Conservation (phyloP, 2,888 invertebrate genomes). For the Drosophila anceps region DNA sequence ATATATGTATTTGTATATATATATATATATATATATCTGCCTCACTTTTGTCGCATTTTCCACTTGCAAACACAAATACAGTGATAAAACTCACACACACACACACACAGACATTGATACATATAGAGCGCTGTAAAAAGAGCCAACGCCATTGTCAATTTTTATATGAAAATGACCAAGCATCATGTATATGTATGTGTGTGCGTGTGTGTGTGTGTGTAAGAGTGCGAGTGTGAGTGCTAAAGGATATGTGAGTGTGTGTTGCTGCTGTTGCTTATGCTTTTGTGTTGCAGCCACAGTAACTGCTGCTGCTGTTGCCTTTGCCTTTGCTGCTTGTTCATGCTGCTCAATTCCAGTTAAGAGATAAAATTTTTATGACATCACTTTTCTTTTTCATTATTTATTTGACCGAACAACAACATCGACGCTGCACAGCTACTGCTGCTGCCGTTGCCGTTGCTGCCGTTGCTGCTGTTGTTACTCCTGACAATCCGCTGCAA, state of each 20-base stretch:
- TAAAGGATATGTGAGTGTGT: constrained; percentile 5
- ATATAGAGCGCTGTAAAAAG: constrained; percentile 31
- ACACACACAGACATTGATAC: constrained; percentile 10
- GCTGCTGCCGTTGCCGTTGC: constrained; percentile 2
- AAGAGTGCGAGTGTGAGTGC: not conserved
- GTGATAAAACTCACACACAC: constrained; percentile 2
- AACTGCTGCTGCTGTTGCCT: constrained; percentile 25
- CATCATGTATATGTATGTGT: constrained; percentile 21
- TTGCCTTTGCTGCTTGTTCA: constrained; percentile 58
- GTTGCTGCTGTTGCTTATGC: constrained; percentile 25
- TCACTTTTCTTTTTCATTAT: constrained; percentile 80
- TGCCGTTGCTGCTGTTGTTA: constrained; percentile 38
- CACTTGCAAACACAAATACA: constrained; percentile 48
- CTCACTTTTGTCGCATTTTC: constrained; percentile 66
- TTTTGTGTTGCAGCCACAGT: constrained; percentile 33
- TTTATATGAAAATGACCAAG: constrained; percentile 70
- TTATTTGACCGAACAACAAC: constrained; percentile 65
- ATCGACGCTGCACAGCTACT: constrained; percentile 25
- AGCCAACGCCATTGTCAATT: constrained; percentile 59
- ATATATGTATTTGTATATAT: no score
- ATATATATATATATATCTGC: constrained; percentile 25
- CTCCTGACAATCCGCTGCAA: constrained; percentile 65
- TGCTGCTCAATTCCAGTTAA: constrained; percentile 80
- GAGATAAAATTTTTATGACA: constrained; percentile 81
- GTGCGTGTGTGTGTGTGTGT: constrained; percentile 15